Base-by-base conservation (phyloP, 1,140 invertebrate species). In the Drosophila kanapiae region DNA sequence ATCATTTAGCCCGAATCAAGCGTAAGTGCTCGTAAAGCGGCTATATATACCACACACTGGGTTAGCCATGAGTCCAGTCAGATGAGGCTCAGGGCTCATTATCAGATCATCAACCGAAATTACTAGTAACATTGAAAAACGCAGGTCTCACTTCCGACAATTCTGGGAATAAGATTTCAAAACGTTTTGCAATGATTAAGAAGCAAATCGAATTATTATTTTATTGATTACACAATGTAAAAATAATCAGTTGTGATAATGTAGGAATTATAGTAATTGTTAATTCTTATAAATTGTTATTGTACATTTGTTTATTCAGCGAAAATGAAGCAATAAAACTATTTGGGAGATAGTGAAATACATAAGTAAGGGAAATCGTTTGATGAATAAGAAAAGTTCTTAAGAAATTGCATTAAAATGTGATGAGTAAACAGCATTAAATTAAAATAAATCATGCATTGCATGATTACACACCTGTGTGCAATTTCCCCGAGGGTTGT, bases 61-160 rank as follows among this genome's bases (percentile, higher is more conserved):
- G 71, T 58, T 29, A 6, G 51, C 49, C 74, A 27, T 40, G 38
- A 77, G 37, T 60, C 16, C 75, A 77, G 74, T 77, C 74, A 60
- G 29, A 47, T 77, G 42, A 60, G 42, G 56, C 14, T 23, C 23
- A 33, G 67, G 68, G n/a, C 18, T 72, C 45, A 43, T 72, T 60
- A 37, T 18, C 62, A 40, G 35, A 60, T 60, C 53, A 51, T 60
- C 37, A 51, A 40, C 47, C 59, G 59, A 71, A 49, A 48, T 47
- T 60, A 31, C 51, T 48, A 65, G 10, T 38, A 29, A 58, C 35
- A 16, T 16, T 14, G n/a, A 18, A 35, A 37, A 51, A 29, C 42
- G 11, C 16, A 47, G 7, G 11, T 47, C 10, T 13, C 10, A 23
- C 58, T 38, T 63, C 10, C 45, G 35, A 37, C 7, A 8, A 18